Conservation (phyloP, 2,797 vertebrate genomes). For the Macrochelys suwanniensis region DNA sequence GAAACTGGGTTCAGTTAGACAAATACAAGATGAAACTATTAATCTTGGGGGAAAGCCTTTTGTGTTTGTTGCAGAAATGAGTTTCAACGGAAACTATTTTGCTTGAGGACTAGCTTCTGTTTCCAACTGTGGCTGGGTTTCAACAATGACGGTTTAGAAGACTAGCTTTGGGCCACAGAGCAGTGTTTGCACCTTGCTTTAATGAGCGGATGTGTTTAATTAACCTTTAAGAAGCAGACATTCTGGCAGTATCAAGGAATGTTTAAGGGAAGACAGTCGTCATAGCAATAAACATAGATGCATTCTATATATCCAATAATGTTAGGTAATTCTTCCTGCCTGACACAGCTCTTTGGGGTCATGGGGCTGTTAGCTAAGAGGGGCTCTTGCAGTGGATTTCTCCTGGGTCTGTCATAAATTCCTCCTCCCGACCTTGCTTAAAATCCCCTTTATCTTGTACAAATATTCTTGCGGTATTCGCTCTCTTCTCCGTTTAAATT, state of each 20-base stretch:
- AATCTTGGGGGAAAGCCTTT: slow-evolving; percentile 16
- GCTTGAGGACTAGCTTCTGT: slow-evolving; percentile 56
- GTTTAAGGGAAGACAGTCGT: slow-evolving; percentile 42
- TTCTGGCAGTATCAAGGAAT: slow-evolving; percentile 66
- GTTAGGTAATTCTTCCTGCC: too few relatives aligned
- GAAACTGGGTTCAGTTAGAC: background rate
- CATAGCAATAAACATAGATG: slow-evolving; percentile 35
- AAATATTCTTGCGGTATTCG: too few relatives aligned
- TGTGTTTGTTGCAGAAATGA: slow-evolving; percentile 37
- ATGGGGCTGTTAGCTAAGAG: too few relatives aligned
- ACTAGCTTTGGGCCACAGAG: slow-evolving; percentile 65
- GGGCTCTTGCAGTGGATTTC: too few relatives aligned
- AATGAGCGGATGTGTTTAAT: slow-evolving; percentile 74
- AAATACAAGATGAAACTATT: slow-evolving; percentile 26
- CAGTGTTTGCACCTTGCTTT: slow-evolving; percentile 55
- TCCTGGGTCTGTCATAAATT: too few relatives aligned
- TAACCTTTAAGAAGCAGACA: slow-evolving; percentile 70
- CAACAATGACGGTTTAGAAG: slow-evolving; percentile 67
- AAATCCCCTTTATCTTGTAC: too few relatives aligned
- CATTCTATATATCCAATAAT: background rate
- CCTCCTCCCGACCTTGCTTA: too few relatives aligned
- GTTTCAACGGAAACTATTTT: slow-evolving; percentile 68
- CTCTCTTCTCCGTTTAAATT: too few relatives aligned
- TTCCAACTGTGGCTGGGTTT: slow-evolving; percentile 62
- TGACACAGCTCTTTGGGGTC: too few relatives aligned